Conservation (phyloP, 2,888 invertebrate species). For the Cactoblastis cactorum region DNA sequence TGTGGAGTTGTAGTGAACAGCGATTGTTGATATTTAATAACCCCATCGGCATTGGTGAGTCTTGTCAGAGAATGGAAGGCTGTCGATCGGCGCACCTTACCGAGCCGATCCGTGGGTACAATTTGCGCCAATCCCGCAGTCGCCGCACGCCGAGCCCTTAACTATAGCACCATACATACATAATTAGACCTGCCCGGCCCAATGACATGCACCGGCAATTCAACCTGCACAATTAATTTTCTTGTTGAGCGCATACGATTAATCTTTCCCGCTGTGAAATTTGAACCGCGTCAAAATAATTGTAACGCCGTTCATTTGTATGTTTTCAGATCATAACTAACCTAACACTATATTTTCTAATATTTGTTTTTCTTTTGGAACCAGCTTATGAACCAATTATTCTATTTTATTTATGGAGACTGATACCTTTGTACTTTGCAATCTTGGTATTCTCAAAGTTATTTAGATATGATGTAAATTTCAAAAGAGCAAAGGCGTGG, state of each 20-base stretch:
- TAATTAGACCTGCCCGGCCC: slow-evolving; percentile 37
- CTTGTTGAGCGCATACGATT: slow-evolving; percentile 33
- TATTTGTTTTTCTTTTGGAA: neutral
- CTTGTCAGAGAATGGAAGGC: slow-evolving; percentile 67
- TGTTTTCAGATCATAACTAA: slow-evolving; percentile 7
- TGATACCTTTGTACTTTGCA: slow-evolving; percentile 38
- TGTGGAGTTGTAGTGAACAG: slow-evolving; percentile 33
- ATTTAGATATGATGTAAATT: slow-evolving; percentile 63
- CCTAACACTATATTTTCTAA: neutral
- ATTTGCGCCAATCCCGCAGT: slow-evolving; percentile 37
- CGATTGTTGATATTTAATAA: slow-evolving; percentile 60
- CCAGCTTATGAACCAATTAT: neutral
- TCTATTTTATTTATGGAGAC: neutral
- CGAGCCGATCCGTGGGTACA: slow-evolving; percentile 44
- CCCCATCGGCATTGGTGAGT: slow-evolving; percentile 60
- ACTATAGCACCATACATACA: slow-evolving; percentile 40
- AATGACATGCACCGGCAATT: slow-evolving; percentile 21
- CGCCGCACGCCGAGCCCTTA: slow-evolving; percentile 54
- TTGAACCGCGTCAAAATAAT: slow-evolving; percentile 28
- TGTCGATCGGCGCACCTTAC: slow-evolving; percentile 64
- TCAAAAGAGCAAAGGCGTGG: slow-evolving; percentile 72
- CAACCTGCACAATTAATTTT: slow-evolving; percentile 33
- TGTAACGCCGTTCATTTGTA: slow-evolving; percentile 1
- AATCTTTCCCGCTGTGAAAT: slow-evolving; percentile 36
- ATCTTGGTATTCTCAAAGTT: slow-evolving; percentile 49